These are phyloP conservation scores for Liopterus haemorrhoidalis DNA, from an alignment of 2,888 invertebrate genomes.

Conservation along the genomic window DNA sequence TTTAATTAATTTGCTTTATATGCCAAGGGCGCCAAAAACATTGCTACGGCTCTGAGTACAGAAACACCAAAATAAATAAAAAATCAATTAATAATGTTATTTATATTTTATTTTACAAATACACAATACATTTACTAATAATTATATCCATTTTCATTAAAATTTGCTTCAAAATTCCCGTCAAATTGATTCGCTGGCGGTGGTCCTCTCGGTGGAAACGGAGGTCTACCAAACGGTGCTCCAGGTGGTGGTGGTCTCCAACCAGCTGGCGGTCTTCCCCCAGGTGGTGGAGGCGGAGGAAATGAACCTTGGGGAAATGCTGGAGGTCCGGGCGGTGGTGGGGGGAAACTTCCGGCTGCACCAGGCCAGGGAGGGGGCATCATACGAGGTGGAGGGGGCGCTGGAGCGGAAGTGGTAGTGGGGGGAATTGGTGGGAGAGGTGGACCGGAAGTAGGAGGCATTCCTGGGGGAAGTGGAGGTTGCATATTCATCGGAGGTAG, in stretches of 20 bases:
- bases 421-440: constrained; percentile 44
- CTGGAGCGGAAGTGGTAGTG: constrained; percentile 34
- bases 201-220: constrained; percentile 64
- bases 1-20: too few relatives aligned
- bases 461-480: constrained; percentile 58
- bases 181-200: constrained; percentile 56
- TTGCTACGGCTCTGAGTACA: too few relatives aligned
- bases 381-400: constrained; percentile 42
- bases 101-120: too few relatives aligned
- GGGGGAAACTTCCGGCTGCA: constrained; percentile 39
- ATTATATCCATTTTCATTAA: constrained; percentile 17
- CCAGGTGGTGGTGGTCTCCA: constrained; percentile 65
- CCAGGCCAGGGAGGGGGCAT: constrained; percentile 42
- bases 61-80: too few relatives aligned
- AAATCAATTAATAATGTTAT: too few relatives aligned
- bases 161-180: constrained; percentile 17
- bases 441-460: constrained; percentile 54
- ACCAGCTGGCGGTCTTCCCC: constrained; percentile 56
- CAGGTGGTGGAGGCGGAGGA: constrained; percentile 55
- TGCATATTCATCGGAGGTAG: constrained; percentile 56
- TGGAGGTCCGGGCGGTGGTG: constrained; percentile 45
- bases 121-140: constrained; percentile 14
- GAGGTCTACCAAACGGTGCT: constrained; percentile 50
- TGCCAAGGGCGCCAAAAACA: too few relatives aligned
- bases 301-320: constrained; percentile 41